These are phyloP conservation scores for Pseudococcus jackbeardsleyi DNA, from an alignment of 2,888 invertebrate species.

Conservation along the genomic window DNA sequence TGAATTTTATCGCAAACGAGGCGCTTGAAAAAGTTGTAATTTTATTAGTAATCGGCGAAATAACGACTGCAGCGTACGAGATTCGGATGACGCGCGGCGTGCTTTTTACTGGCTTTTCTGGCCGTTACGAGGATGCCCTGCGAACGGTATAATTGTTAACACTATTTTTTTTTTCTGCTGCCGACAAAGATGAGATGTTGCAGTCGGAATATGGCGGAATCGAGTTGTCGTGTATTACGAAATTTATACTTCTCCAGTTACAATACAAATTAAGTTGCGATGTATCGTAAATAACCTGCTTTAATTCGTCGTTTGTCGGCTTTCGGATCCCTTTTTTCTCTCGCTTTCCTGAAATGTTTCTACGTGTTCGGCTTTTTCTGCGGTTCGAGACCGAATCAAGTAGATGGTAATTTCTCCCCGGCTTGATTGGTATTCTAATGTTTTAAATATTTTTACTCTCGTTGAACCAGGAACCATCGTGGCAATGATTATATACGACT, in stretches of 20 bases:
- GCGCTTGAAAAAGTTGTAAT: slow-evolving; percentile 51
- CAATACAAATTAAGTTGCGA: not conserved
- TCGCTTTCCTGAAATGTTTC: not conserved
- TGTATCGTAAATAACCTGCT: not conserved
- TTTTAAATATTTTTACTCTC: not conserved
- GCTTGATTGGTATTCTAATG: not conserved
- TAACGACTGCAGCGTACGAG: not conserved
- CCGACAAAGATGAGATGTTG: not conserved
- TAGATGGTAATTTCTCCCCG: not conserved
- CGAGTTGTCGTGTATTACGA: not conserved
- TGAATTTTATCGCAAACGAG: slow-evolving; percentile 33
- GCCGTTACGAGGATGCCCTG: not conserved
- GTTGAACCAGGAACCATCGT: not conserved
- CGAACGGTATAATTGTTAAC: slow-evolving; percentile 16
- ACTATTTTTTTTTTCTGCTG: not conserved
- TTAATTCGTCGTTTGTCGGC: slow-evolving; percentile 1
- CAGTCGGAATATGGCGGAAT: slow-evolving; percentile 22
- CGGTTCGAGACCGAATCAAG: slow-evolving; percentile 4
- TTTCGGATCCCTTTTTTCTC: not conserved
- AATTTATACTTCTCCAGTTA: not conserved
- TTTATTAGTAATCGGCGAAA: slow-evolving; percentile 47
- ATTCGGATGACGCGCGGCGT: not conserved
- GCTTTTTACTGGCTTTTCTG: not conserved
- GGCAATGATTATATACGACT: no score
- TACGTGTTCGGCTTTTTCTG: not conserved